Percentiles rank a stretch among this genome's conserved stretches.
phyloP scores from a whole-genome alignment of 1,140 invertebrate genomes.

The Heliconius himera region DNA sequence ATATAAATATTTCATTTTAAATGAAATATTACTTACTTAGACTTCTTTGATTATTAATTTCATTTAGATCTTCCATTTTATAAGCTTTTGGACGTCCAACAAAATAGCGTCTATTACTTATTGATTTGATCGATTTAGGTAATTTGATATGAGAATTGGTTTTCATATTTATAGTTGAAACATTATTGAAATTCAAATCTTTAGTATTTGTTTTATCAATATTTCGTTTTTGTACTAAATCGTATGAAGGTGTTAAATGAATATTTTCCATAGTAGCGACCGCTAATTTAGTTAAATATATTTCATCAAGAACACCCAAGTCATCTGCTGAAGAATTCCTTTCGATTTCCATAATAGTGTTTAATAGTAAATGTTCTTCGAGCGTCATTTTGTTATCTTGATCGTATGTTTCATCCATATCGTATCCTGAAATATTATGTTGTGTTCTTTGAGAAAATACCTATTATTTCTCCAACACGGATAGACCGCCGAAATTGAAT shows the following conservation, averaged over 20 bases:
- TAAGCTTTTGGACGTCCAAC: constrained; percentile 64
- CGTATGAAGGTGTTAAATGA: constrained; percentile 41
- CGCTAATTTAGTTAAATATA: constrained; percentile 64
- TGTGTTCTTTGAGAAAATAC: background rate
- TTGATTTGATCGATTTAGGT: constrained; percentile 18
- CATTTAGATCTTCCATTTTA: constrained; percentile 59
- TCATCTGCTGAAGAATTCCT: constrained; percentile 52
- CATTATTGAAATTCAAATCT: background rate
- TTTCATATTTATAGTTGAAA: background rate
- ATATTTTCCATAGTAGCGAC: constrained; percentile 51
- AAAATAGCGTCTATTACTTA: constrained; percentile 43
- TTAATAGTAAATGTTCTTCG: constrained; percentile 58
- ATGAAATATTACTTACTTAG: constrained; percentile 49
- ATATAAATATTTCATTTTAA: constrained; percentile 30
- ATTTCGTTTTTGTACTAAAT: constrained; percentile 51
- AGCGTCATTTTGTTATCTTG: constrained; percentile 46
- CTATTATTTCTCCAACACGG: background rate
- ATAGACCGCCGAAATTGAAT: too few species aligned
- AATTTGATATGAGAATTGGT: background rate
- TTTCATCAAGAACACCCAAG: constrained; percentile 61
- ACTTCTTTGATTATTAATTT: constrained; percentile 29
- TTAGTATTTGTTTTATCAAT: constrained; percentile 35
- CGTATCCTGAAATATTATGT: constrained; percentile 49
- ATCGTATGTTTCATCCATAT: constrained; percentile 47
- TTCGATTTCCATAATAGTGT: constrained; percentile 64